Base-by-base conservation (phyloP, 2,888 invertebrate genomes). In the Meandrusa payeni region DNA sequence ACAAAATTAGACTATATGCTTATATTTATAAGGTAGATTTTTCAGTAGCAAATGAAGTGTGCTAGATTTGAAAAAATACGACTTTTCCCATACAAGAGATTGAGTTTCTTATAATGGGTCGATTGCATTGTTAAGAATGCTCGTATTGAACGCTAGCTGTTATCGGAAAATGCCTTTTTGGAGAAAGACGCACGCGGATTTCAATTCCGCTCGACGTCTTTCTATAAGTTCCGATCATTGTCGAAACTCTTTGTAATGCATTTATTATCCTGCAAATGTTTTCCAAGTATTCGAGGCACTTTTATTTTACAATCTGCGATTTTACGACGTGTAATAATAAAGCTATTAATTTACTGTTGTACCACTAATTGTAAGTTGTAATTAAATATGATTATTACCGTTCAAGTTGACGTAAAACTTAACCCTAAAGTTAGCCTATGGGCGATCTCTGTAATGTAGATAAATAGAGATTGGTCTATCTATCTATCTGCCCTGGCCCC, bases 101-200 rank as follows among this genome's bases (percentile, higher is more conserved):
- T 76, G 75, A 65, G 69, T 76, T 71, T 67, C 69, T 79, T 69
- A 80, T 79, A 81, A 79, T 77, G 70, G 72, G 45, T 39, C 54
- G 61, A 60, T 59, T 60, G 73, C 71, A 75, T 80, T 81, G 79
- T 80, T 59, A 62, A 54, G 58, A 64, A 61, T 52, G 50, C 59
- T 59, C 58, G 57, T 54, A 58, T 63, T 63, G 63, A 56, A 47
- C 47, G 54, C 37, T 50, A 51, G 53, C 56, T 64, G 69, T 69
- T 72, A 69, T 69, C 64, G 49, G 70, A 63, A 69, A 77, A 78
- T 76, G 62, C 74, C 76, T 82, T 69, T 63, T 57, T 55, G 61
- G 64, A 71, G n/a, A n/a, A n/a, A 74, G 65, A 57, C 66, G 55
- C 15, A 34, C 23, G 15, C 47, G 48, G 50, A 55, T 57, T 56